These are phyloP conservation scores for Pseudoatta argentina DNA, from an alignment of 1,140 invertebrate genomes.

Conservation along the genomic window DNA sequence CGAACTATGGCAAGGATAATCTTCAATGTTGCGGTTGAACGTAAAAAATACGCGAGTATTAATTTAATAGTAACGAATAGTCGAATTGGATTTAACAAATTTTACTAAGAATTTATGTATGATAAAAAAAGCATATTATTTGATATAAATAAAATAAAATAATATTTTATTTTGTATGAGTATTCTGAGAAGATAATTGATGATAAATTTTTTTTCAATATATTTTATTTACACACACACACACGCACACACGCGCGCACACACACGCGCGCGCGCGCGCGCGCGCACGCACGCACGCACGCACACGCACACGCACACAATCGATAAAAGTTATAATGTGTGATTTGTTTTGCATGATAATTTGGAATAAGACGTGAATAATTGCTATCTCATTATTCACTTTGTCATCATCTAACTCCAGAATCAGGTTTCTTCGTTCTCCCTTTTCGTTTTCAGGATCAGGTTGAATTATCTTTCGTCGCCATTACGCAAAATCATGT, in stretches of 20 bases:
- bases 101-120: not conserved
- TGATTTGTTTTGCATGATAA: not conserved
- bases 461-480: not conserved
- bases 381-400: not conserved
- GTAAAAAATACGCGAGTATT: not conserved
- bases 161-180: not conserved
- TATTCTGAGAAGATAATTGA: not conserved
- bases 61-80: not conserved
- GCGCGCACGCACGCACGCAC: too few species aligned
- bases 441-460: not conserved
- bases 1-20: not conserved
- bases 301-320: too few species aligned
- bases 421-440: not conserved
- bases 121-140: not conserved
- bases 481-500: not conserved
- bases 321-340: not conserved
- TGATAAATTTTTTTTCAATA: conserved; percentile 3
- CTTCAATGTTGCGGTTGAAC: not conserved
- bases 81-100: not conserved
- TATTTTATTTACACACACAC: too few species aligned
- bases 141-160: not conserved
- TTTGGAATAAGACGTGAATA: not conserved
- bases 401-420: not conserved
- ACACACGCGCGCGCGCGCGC: too few species aligned
- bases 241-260: too few species aligned